Percentiles rank a stretch among this genome's conserved stretches.
Conservation (phyloP, 64 coral and sea anemone species). For the Actinia tenebrosa region DNA sequence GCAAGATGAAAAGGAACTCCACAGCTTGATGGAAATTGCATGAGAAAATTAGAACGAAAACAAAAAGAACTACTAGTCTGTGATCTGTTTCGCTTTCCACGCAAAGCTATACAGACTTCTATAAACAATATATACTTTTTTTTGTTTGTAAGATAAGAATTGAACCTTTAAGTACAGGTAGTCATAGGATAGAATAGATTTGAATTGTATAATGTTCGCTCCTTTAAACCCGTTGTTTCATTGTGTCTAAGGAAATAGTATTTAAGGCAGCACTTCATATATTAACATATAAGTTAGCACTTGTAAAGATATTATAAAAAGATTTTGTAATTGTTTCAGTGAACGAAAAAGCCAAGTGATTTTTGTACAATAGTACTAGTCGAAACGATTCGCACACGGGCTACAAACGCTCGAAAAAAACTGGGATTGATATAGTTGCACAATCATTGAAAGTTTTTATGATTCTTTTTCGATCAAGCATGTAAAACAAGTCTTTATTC, state of each 20-base stretch:
- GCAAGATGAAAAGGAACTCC: background rate
- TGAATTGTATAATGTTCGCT: background rate
- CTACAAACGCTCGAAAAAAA: no score
- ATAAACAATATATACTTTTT: background rate
- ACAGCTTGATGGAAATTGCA: no score
- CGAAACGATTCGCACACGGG: background rate
- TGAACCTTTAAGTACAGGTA: background rate
- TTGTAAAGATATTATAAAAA: background rate
- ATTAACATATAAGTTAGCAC: background rate
- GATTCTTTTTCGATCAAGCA: background rate
- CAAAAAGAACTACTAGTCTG: background rate
- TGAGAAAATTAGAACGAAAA: no score
- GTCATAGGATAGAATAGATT: background rate
- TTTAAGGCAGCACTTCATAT: background rate
- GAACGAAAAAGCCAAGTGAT: background rate
- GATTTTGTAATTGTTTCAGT: background rate
- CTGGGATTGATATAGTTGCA: background rate
- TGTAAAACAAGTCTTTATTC: background rate
- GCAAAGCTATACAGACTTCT: background rate
- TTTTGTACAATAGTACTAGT: background rate
- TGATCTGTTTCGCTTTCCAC: background rate
- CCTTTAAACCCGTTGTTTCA: background rate
- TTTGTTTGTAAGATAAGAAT: constrained; percentile 1
- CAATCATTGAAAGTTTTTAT: background rate
- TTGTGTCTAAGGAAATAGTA: background rate